phyloP scores from a whole-genome alignment of 1,140 invertebrate genomes.

The Andrena cerasifolii region DNA sequence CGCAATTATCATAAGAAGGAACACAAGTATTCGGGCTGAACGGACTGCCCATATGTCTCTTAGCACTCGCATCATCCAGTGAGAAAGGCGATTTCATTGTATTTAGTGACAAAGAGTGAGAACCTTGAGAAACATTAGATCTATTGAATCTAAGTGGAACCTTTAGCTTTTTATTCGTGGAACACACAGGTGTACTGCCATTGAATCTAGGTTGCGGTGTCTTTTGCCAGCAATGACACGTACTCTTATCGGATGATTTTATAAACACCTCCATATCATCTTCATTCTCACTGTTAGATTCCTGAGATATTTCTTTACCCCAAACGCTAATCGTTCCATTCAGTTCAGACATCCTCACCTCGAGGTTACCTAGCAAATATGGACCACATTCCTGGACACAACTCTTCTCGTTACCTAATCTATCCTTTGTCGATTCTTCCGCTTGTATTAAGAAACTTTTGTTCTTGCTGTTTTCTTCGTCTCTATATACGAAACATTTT shows the following conservation, averaged over 20 bases:
- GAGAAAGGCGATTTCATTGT: conserved; percentile 23
- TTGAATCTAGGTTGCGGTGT: conserved; percentile 62
- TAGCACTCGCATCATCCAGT: conserved; percentile 7
- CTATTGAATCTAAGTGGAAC: conserved; percentile 40
- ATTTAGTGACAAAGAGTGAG: conserved; percentile 39
- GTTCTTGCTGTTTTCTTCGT: conserved; percentile 74
- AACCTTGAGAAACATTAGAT: conserved; percentile 53
- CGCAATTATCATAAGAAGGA: conserved; percentile 36
- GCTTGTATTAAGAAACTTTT: conserved; percentile 78
- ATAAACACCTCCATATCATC: conserved; percentile 62
- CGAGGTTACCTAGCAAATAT: conserved; percentile 78
- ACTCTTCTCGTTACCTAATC: conserved; percentile 56
- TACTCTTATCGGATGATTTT: conserved; percentile 29
- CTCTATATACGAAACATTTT: conserved; percentile 77
- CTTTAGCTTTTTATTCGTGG: conserved; percentile 70
- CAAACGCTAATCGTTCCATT: conserved; percentile 80
- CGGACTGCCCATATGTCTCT: background rate
- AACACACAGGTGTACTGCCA: conserved; percentile 56
- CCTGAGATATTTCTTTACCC: conserved; percentile 76
- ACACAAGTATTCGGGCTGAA: conserved; percentile 2
- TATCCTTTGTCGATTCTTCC: conserved; percentile 62
- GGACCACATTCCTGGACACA: conserved; percentile 76
- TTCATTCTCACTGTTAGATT: conserved; percentile 46
- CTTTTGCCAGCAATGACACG: conserved; percentile 57
- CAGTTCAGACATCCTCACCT: conserved; percentile 79